A percentile compares a stretch with the other conserved stretches of the same genome.
These are phyloP conservation scores for Apis mellifera DNA, from an alignment of 1,140 invertebrate genomes.

Conservation along the genomic window DNA sequence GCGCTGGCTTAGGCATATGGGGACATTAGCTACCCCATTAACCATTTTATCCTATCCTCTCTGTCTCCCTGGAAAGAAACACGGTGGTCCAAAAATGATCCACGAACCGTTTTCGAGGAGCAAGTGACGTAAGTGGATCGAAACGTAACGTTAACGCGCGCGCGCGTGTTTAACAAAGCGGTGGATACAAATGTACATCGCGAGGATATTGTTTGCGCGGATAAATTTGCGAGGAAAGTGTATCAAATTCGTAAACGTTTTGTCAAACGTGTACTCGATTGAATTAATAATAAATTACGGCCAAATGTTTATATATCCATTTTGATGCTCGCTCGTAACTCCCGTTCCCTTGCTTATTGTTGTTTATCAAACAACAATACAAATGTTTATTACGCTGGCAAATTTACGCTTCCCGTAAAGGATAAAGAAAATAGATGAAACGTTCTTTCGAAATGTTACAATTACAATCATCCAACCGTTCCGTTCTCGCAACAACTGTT, in stretches of 20 bases:
- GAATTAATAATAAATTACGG: neutral
- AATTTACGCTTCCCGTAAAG: too few relatives aligned
- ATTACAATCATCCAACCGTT: too few relatives aligned
- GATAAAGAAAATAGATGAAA: too few relatives aligned
- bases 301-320: accelerated
- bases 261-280: neutral
- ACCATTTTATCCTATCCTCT: constrained; percentile 70
- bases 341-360: neutral
- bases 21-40: constrained; percentile 79
- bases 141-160: constrained; percentile 44
- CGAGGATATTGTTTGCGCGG: neutral
- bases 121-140: neutral
- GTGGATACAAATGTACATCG: neutral
- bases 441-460: too few relatives aligned
- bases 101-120: constrained; percentile 31
- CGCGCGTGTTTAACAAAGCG: neutral
- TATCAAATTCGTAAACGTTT: neutral
- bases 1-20: constrained; percentile 74
- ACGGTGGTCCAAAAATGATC: constrained; percentile 31
- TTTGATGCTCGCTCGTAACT: neutral
- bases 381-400: too few relatives aligned
- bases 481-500: too few relatives aligned
- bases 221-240: neutral
- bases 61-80: constrained; percentile 9
- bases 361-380: neutral